Percentiles rank a stretch among this genome's conserved stretches.
These are phyloP conservation scores for Bellardia pandia DNA, from an alignment of 2,888 invertebrate genomes.

Conservation along the genomic window DNA sequence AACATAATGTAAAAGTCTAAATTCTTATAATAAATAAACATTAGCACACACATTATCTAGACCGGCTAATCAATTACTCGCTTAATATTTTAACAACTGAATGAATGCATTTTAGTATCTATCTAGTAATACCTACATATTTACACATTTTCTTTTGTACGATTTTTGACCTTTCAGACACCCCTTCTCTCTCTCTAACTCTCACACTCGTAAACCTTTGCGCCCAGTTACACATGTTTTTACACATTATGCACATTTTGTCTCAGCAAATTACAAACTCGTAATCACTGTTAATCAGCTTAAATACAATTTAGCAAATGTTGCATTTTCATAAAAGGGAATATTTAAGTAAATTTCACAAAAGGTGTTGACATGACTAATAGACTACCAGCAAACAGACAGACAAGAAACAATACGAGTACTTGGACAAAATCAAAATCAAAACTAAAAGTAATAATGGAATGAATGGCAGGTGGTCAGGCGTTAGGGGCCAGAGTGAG, in stretches of 20 bases:
- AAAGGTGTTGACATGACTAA: conserved; percentile 66
- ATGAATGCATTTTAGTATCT: background rate
- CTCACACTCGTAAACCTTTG: background rate
- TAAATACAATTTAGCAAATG: conserved; percentile 67
- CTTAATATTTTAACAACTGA: conserved; percentile 2
- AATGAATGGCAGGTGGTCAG: background rate
- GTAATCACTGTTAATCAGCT: conserved; percentile 71
- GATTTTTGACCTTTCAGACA: conserved; percentile 18
- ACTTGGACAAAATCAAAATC: background rate
- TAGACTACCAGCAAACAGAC: conserved; percentile 17
- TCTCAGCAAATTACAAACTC: conserved; percentile 61
- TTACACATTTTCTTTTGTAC: background rate
- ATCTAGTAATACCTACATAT: background rate
- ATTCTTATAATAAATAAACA: too few species aligned
- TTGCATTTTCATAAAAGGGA: conserved; percentile 64
- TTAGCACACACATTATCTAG: too few species aligned
- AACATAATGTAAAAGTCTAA: too few species aligned
- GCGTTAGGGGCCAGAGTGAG: too few species aligned
- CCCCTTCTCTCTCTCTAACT: background rate
- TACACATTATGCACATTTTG: conserved; percentile 33
- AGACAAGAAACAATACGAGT: background rate
- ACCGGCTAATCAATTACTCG: conserved; percentile 2
- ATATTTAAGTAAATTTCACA: conserved; percentile 56
- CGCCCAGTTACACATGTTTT: background rate
- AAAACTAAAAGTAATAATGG: too few species aligned